Evolutionary conservation across 2,113 vertebrate species (phyloP), one percentile per base, ranked within the genome.

Genomic region (Psammodynastes pulverulentus): DNA sequence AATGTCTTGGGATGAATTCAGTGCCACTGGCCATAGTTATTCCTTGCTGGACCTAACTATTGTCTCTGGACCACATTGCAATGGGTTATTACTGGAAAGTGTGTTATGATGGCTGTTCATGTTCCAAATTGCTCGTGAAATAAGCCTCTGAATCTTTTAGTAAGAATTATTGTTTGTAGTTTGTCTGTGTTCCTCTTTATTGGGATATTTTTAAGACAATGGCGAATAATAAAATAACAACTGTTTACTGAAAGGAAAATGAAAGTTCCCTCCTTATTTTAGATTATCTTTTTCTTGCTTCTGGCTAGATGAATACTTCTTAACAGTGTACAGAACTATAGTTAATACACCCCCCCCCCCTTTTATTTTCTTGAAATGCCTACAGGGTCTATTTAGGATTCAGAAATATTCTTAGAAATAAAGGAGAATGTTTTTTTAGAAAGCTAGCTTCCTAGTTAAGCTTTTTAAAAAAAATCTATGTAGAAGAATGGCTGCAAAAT

Each of bases 401-500:
- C 72, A 79, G 15, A 43, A 43, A 79, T 79, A 79, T 43, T 43
- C 34, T 79, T 79, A 39, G 72, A 79, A 79, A 79, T 79, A 43
- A 39, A 72, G n/a, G 7, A 39, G 1, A 6, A 39, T 67, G 12
- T 39, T 79, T 19, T 67, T 79, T 79, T 39, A 79, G 17, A 6
- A 79, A 79, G 34, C 62, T 5, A 72, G n/a, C 13, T 72, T 72
- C 67, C 67, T 34, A 39, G n/a, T 72, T 72, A 72, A 72, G 15
- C 1, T 34, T 34, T 72, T 72, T 39, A 7, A 6, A 34, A 29
- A 29, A 67, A 67, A 34, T 19, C n/a, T 79, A 4, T 26, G 21
- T 26, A 26, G 48, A 43, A 17, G 10, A 91, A 34, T 24, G 9
- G 91, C 53, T 91, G 12, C 93, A 94, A 84, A 72, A 91, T 90